These are phyloP conservation scores for Catagonus wagneri DNA, from an alignment of 2,113 vertebrate species.

Conservation along the genomic window DNA sequence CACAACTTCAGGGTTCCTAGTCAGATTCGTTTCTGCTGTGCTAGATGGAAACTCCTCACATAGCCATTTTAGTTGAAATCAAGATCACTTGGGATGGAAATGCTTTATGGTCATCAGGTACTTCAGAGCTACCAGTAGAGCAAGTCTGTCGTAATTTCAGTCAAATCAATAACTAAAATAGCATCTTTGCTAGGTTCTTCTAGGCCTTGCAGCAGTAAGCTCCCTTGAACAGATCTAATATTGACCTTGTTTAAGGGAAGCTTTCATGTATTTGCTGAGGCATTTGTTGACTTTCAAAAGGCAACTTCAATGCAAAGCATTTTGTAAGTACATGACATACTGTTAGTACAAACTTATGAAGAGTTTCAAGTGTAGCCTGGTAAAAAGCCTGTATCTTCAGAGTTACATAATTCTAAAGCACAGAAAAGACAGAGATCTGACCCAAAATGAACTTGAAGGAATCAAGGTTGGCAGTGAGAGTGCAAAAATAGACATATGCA, in stretches of 20 bases:
- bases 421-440: constrained; percentile 29
- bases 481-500: constrained; percentile 42
- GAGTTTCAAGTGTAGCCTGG: constrained; percentile 25
- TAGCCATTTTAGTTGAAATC: background rate
- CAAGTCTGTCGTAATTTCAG: background rate
- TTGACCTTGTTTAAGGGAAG: constrained; percentile 34
- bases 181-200: background rate
- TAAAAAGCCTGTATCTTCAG: constrained; percentile 43
- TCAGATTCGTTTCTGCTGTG: no score
- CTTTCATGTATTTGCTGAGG: constrained; percentile 43
- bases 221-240: constrained; percentile 20
- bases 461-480: background rate
- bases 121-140: background rate
- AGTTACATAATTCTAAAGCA: constrained; percentile 56
- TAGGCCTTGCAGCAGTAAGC: background rate
- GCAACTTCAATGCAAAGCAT: constrained; percentile 38
- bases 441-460: constrained; percentile 33
- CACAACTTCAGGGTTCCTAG: no score
- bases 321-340: constrained; percentile 8
- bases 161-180: background rate
- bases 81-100: background rate
- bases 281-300: constrained; percentile 67
- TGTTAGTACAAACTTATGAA: constrained; percentile 39
- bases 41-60: no score
- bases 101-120: background rate